phyloP scores from a whole-genome alignment of 2,888 invertebrate genomes.

The Drosophila borealis region DNA sequence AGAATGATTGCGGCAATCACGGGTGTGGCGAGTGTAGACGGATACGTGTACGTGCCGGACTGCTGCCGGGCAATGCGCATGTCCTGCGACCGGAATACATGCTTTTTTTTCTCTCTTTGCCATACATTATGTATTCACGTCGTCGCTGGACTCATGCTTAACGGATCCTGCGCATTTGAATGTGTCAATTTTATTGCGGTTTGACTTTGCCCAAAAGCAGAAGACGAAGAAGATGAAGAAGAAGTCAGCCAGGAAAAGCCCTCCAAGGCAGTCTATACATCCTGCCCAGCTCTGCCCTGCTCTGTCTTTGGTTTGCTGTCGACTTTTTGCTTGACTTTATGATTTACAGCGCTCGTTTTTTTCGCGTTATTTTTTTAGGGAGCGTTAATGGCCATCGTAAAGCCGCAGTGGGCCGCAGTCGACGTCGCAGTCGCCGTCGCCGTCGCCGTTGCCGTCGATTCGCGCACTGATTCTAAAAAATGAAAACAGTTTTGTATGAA shows the following conservation, averaged over 20 bases:
- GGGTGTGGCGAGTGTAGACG: conserved; percentile 75
- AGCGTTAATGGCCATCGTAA: conserved; percentile 74
- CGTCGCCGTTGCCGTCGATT: conserved; percentile 44
- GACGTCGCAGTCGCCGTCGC: background rate
- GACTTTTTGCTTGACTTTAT: conserved; percentile 41
- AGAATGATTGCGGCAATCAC: conserved; percentile 84
- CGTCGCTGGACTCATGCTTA: conserved; percentile 8
- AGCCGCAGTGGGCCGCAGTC: conserved; percentile 59
- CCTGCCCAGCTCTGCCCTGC: background rate
- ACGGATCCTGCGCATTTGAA: conserved; percentile 70
- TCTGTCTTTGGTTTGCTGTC: background rate
- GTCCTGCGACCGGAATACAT: conserved; percentile 29
- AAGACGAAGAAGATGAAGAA: background rate
- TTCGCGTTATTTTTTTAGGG: conserved; percentile 75
- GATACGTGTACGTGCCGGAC: conserved; percentile 6
- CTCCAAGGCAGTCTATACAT: background rate
- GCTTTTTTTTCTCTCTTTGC: conserved; percentile 22
- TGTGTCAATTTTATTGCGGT: conserved; percentile 80
- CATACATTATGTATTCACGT: conserved; percentile 66
- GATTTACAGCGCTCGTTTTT: conserved; percentile 78
- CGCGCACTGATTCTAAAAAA: conserved; percentile 83
- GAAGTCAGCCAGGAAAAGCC: conserved; percentile 33
- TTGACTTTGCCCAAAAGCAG: conserved; percentile 65
- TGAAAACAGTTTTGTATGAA: conserved; percentile 82
- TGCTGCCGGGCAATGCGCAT: conserved; percentile 63